These are phyloP conservation scores for Crypturellus undulatus DNA, from an alignment of 2,113 vertebrate species.

Conservation along the genomic window DNA sequence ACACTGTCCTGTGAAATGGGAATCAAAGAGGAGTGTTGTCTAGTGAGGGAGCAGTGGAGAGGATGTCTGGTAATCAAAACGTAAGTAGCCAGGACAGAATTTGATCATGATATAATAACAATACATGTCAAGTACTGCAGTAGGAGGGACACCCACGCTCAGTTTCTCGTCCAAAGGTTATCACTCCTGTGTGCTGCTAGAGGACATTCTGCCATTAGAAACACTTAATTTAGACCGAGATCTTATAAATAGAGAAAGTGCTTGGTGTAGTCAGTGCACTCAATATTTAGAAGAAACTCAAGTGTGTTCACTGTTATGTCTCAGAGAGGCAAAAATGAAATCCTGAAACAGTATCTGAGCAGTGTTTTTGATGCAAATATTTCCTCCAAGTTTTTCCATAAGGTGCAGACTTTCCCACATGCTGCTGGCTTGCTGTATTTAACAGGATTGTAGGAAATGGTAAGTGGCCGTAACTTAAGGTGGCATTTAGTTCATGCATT, in stretches of 20 bases:
- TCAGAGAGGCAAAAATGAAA: neutral
- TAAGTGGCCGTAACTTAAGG: neutral
- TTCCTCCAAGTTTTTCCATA: neutral
- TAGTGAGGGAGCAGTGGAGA: neutral
- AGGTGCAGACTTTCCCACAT: neutral
- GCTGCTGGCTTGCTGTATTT: neutral
- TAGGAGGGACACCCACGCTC: neutral
- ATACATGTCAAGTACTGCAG: neutral
- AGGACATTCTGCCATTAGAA: neutral
- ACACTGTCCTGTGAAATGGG: neutral
- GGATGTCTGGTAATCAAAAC: neutral
- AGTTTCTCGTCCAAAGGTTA: neutral
- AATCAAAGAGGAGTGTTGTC: neutral
- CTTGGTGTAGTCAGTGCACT: neutral
- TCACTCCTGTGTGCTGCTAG: neutral
- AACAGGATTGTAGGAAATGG: neutral
- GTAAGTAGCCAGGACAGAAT: neutral
- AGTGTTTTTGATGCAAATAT: neutral
- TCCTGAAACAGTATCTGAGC: neutral
- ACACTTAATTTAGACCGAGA: neutral
- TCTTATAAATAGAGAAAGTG: neutral
- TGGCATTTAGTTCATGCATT: neutral
- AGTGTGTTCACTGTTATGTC: neutral
- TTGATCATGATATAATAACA: neutral
- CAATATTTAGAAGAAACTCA: neutral